phyloP scores from a whole-genome alignment of 2,888 invertebrate genomes.

The Caenorhabditis imperialis region DNA sequence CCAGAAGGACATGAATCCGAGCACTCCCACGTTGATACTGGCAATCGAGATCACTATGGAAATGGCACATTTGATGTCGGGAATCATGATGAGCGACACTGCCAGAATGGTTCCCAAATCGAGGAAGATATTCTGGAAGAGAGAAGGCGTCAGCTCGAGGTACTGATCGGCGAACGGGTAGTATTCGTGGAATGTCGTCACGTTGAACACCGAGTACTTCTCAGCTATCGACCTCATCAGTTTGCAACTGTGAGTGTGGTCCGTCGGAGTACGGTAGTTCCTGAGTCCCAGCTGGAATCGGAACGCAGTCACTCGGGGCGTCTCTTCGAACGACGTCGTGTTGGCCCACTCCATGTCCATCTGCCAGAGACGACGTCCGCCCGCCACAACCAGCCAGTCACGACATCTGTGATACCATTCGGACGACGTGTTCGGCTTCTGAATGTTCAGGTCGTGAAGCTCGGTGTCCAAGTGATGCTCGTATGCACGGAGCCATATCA shows the following conservation, averaged over 20 bases:
- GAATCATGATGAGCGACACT: constrained; percentile 92
- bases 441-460: constrained; percentile 59
- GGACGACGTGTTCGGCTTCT: constrained; percentile 63
- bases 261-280: constrained; percentile 75
- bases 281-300: constrained; percentile 76
- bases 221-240: constrained; percentile 72
- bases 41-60: constrained; percentile 95
- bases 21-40: constrained; percentile 76
- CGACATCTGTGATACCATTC: constrained; percentile 74
- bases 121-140: constrained; percentile 85
- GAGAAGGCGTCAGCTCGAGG: constrained; percentile 75
- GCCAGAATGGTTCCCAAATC: constrained; percentile 94
- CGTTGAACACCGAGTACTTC: constrained; percentile 82
- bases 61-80: constrained; percentile 89
- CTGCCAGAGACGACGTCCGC: constrained; percentile 76
- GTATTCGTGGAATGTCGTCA: constrained; percentile 93
- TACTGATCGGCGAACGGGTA: constrained; percentile 90
- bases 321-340: constrained; percentile 27
- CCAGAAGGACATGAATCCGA: constrained; percentile 78
- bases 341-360: constrained; percentile 76
- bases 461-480: constrained; percentile 70
- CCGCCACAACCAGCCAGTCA: constrained; percentile 76
- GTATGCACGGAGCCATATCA: constrained; percentile 76
- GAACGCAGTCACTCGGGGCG: constrained; percentile 68
- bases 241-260: constrained; percentile 78